phyloP scores from a whole-genome alignment of 2,797 vertebrate genomes.

The Tinamus major region DNA sequence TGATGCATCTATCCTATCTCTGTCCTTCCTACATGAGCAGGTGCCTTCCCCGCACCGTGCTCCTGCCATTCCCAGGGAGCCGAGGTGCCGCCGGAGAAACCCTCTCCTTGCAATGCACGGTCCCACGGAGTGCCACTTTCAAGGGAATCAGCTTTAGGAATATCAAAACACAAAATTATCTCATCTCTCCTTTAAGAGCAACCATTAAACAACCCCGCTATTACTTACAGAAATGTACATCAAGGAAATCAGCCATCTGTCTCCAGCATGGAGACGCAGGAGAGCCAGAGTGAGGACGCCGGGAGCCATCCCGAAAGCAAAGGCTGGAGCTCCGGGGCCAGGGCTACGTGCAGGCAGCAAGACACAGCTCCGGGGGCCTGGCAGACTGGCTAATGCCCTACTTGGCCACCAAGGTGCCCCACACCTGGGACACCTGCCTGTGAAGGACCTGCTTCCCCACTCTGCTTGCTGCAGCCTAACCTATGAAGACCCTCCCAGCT shows the following conservation, averaged over 20 bases:
- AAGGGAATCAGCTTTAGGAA: conserved; percentile 45
- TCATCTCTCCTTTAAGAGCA: conserved; percentile 69
- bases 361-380: neutral
- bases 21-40: neutral
- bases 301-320: neutral
- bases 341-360: rapidly evolving
- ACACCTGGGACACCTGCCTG: neutral
- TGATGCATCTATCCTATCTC: too few relatives aligned
- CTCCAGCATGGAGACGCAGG: rapidly evolving
- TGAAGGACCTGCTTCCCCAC: neutral
- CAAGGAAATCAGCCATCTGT: conserved; percentile 29
- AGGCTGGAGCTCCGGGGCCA: neutral
- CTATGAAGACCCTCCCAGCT: neutral
- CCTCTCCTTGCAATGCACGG: neutral
- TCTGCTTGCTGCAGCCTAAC: neutral
- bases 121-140: neutral
- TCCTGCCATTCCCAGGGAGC: neutral
- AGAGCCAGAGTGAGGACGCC: neutral
- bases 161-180: conserved; percentile 76
- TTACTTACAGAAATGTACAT: conserved; percentile 52
- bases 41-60: neutral
- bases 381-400: neutral
- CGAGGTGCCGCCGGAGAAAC: too few relatives aligned
- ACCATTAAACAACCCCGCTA: conserved; percentile 47
- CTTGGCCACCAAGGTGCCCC: neutral